A percentile compares a stretch with the other conserved stretches of the same genome.
These are phyloP conservation scores for Eira barbara DNA, from an alignment of 2,113 vertebrate genomes.

Conservation along the genomic window DNA sequence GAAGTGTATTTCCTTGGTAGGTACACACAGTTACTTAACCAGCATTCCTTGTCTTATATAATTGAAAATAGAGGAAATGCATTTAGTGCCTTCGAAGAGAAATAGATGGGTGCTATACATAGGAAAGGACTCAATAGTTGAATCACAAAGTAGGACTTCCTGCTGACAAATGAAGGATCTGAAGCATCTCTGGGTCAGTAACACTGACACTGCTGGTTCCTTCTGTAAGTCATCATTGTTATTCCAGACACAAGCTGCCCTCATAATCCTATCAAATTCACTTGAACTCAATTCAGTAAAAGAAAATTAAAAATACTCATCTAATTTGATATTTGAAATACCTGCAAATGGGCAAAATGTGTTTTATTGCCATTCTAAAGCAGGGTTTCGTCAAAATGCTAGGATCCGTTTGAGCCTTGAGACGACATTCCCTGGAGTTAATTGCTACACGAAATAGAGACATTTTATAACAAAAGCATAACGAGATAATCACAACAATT, in stretches of 20 bases:
- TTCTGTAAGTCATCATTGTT: constrained; percentile 59
- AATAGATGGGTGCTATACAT: not conserved
- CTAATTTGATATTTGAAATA: constrained; percentile 73
- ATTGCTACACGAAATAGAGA: constrained; percentile 65
- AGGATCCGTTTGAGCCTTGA: constrained; percentile 49
- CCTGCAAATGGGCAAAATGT: constrained; percentile 43
- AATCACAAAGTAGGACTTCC: not conserved
- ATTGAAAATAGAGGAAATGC: constrained; percentile 61
- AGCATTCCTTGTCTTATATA: constrained; percentile 53
- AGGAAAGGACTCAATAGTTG: not conserved
- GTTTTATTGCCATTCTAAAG: constrained; percentile 40
- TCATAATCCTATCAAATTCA: constrained; percentile 70
- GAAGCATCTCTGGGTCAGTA: not conserved
- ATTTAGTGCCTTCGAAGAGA: constrained; percentile 45
- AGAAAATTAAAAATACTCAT: constrained; percentile 67
- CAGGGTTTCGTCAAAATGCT: constrained; percentile 61
- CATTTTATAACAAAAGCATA: constrained; percentile 69
- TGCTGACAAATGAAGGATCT: constrained; percentile 47
- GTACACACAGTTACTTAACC: constrained; percentile 67
- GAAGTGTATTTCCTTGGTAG: constrained; percentile 56
- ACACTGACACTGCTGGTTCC: not conserved
- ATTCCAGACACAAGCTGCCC: constrained; percentile 58
- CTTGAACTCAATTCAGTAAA: constrained; percentile 66
- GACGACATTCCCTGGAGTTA: constrained; percentile 55
- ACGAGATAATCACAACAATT: constrained; percentile 55